Evolutionary conservation across 2,888 invertebrate species (phyloP).

Genomic region (Phaonia tiefii): DNA sequence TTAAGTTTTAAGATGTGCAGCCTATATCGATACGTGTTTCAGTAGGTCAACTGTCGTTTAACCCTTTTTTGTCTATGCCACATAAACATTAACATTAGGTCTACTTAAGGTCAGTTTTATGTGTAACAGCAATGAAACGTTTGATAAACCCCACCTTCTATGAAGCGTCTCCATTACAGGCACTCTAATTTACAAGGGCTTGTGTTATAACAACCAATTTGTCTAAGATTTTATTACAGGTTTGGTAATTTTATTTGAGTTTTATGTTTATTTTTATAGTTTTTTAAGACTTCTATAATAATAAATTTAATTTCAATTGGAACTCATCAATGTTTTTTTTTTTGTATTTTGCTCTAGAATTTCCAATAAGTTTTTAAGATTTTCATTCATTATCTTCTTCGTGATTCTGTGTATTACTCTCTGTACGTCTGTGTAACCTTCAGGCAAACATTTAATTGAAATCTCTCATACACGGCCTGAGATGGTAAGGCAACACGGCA

Average conservation of each 20-base stretch:
- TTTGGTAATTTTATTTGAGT: not conserved
- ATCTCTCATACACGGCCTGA: not conserved
- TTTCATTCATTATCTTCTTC: not conserved
- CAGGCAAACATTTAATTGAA: conserved; percentile 20
- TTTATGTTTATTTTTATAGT: no score
- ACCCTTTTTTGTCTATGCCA: no score
- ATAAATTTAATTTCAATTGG: not conserved
- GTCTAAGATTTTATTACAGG: conserved; percentile 14
- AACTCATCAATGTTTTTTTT: not conserved
- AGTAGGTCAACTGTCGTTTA: no score
- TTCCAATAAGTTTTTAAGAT: not conserved
- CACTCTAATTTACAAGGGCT: no score
- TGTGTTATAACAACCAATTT: conserved; percentile 29
- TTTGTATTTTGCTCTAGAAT: no score
- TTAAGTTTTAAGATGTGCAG: no score
- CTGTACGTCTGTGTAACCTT: not conserved
- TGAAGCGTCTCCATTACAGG: no score
- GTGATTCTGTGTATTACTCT: conserved; percentile 14
- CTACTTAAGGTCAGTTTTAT: no score
- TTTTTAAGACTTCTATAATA: conserved; percentile 3
- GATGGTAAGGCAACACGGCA: not conserved
- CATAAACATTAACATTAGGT: no score
- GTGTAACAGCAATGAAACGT: no score
- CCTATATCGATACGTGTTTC: no score
- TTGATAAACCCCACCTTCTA: no score